A percentile compares a stretch with the other conserved stretches of the same genome.
These are phyloP conservation scores for Sinodicranocentrus sp. DNA, from an alignment of 2,888 invertebrate species.

Conservation along the genomic window DNA sequence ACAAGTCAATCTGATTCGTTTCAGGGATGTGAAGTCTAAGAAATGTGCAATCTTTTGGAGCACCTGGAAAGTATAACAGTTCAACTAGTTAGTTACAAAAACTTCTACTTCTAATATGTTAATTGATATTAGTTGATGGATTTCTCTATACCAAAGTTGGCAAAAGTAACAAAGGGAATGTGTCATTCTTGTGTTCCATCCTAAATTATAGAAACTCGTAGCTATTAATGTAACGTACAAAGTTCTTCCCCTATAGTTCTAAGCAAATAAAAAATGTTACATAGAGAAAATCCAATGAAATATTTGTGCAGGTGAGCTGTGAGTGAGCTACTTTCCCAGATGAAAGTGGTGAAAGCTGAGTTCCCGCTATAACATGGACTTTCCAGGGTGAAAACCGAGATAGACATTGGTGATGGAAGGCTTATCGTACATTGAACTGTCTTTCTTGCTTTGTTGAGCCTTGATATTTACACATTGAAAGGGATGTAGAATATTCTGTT, in stretches of 20 bases:
- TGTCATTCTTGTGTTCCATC: background rate
- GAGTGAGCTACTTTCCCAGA: background rate
- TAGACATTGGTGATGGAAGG: too few relatives aligned
- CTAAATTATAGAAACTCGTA: background rate
- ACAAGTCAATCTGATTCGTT: background rate
- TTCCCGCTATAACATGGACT: too few relatives aligned
- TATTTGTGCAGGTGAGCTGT: too few relatives aligned
- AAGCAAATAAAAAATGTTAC: background rate
- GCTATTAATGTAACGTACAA: background rate
- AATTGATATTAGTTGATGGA: background rate
- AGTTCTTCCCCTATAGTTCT: background rate
- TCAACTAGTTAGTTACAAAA: background rate
- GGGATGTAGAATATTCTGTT: too few relatives aligned
- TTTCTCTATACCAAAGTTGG: slow-evolving; percentile 26
- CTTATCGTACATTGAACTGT: too few relatives aligned
- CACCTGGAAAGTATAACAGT: background rate
- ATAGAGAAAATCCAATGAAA: too few relatives aligned
- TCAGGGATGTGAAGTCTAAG: background rate
- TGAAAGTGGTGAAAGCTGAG: too few relatives aligned
- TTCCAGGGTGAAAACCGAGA: too few relatives aligned
- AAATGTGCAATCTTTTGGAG: background rate
- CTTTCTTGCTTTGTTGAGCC: too few relatives aligned
- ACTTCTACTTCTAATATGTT: background rate
- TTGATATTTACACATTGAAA: too few relatives aligned
- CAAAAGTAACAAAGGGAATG: slow-evolving; percentile 1